Evolutionary conservation across 30 jellyfish, hydroid and myxozoan genomes (phyloP), one percentile per base, ranked within the genome.

Genomic region (Haliclystus octoradiatus): DNA sequence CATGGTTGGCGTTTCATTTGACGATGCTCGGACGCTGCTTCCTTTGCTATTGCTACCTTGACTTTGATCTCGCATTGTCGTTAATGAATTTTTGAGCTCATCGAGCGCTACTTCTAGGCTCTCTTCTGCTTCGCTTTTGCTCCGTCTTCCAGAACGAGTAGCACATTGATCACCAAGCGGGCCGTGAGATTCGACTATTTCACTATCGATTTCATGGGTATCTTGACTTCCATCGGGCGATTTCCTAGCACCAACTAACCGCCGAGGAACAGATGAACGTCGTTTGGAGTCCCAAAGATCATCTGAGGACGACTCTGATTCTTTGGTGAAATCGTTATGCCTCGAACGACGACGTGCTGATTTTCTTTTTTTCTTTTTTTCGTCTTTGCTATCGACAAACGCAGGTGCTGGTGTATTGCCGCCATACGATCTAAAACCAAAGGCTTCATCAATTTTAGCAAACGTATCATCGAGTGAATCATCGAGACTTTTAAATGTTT

Each of bases 51-150:
- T 34, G 29, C 49, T 31, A 2, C 31, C n/a, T 9, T 49, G 27
- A 13, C 52, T 62, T 25, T 81, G 67, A 9, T 77, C 89, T 15
- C 92, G 99, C 74, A 91, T 71, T 22, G 71, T 69, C 22, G 95
- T 82, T 24, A 91, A 60, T 3, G 94, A 69, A 51, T 78, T 62
- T 53, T 91, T 93, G 67, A 91, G 81, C 12, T 91, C 99, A 26
- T 93, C 69, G 1, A 91, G 72, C 0, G 99, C 99, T 1, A 94
- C 95, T 40, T 91, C 99, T 0, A 91, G 70, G 72, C 94, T 91
- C 70, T 91, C 94, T 74, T 91, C 99, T 13, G 99, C 99, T 70
- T 91, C 99, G 49, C 99, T 91, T 73, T 91, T 91, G 73, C 76
- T 76, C 31, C 76, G 82, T 63, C 65, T 80, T 33, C 31, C 3